Evolutionary conservation across 2,888 invertebrate species (phyloP).

Genomic region (Pandemis heparana): DNA sequence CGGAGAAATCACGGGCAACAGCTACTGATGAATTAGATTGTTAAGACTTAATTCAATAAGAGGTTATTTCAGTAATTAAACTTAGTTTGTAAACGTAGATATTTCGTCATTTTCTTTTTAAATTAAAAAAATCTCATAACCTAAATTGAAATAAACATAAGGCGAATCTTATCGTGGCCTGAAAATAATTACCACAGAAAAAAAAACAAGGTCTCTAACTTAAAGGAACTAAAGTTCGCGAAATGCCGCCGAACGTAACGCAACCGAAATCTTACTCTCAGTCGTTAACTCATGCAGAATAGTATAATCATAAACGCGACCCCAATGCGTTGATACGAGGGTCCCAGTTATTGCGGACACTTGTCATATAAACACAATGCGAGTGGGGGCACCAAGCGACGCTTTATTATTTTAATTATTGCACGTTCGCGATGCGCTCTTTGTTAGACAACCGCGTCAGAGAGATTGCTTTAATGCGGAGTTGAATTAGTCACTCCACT

Average conservation of each 20-base stretch:
- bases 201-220: not conserved
- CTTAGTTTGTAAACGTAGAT: too few relatives aligned
- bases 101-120: too few relatives aligned
- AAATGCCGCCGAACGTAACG: not conserved
- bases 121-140: too few relatives aligned
- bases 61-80: too few relatives aligned
- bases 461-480: constrained; percentile 63
- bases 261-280: constrained; percentile 11
- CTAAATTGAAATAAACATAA: too few relatives aligned
- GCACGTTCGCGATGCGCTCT: constrained; percentile 76
- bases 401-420: constrained; percentile 86
- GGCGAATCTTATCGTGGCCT: too few relatives aligned
- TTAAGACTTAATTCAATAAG: too few relatives aligned
- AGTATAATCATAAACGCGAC: constrained; percentile 45
- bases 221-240: not conserved
- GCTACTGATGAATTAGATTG: too few relatives aligned
- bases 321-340: constrained; percentile 59
- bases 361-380: constrained; percentile 83
- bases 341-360: constrained; percentile 80
- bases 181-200: not conserved
- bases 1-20: too few relatives aligned
- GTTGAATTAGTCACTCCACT: constrained; percentile 50
- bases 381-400: constrained; percentile 61
- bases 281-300: constrained; percentile 30
- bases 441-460: constrained; percentile 67